A percentile compares a stretch with the other conserved stretches of the same genome.
These are phyloP conservation scores for Entosphenus tridentatus DNA, from an alignment of 2,113 vertebrate genomes.

Conservation along the genomic window DNA sequence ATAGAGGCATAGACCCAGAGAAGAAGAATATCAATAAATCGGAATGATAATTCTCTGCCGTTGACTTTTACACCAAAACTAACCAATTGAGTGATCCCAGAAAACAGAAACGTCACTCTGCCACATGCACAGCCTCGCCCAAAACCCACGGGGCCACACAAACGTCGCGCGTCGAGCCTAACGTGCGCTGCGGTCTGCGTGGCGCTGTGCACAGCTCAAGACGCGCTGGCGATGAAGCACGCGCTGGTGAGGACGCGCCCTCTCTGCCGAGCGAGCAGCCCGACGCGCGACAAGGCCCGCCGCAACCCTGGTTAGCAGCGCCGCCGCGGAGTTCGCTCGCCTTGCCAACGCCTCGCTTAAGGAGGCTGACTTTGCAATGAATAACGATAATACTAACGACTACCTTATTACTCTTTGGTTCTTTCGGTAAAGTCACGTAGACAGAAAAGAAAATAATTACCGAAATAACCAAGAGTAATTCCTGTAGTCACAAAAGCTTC, in stretches of 20 bases:
- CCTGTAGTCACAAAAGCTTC: too few relatives aligned
- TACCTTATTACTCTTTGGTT: background rate
- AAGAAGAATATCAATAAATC: background rate
- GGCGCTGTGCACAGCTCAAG: background rate
- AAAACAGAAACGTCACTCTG: background rate
- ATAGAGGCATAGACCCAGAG: too few relatives aligned
- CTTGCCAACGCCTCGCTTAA: too few relatives aligned
- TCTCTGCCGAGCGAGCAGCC: constrained; percentile 1
- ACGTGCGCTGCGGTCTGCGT: background rate
- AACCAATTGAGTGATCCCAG: background rate
- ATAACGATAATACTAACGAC: background rate
- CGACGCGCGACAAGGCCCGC: background rate
- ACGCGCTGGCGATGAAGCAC: background rate
- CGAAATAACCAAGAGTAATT: too few relatives aligned
- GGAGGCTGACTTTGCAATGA: too few relatives aligned
- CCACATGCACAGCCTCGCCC: background rate
- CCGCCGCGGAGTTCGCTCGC: background rate
- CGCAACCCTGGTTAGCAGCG: background rate
- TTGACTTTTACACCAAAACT: background rate
- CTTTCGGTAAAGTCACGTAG: background rate
- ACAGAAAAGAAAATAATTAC: background rate
- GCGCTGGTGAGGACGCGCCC: background rate
- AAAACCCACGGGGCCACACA: background rate
- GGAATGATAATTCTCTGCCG: background rate
- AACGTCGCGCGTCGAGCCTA: background rate